Conservation (phyloP, 2,113 vertebrate genomes). For the Pimephales promelas region DNA sequence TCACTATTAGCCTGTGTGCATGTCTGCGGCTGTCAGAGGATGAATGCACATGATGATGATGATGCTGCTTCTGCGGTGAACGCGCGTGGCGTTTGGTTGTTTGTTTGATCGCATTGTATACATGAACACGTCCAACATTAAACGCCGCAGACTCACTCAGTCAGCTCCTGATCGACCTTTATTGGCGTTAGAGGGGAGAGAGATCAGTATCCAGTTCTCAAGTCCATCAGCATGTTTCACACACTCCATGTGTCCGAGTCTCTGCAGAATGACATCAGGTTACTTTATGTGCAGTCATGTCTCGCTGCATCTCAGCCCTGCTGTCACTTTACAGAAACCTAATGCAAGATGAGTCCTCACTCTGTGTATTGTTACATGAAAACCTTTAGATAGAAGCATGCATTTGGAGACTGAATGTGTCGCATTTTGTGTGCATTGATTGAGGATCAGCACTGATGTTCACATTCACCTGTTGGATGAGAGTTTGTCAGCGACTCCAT, state of each 20-base stretch:
- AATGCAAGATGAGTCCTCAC: not conserved
- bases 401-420: not conserved
- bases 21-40: not conserved
- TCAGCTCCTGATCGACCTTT: not conserved
- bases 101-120: not conserved
- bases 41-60: not conserved
- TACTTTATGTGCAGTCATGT: slow-evolving; percentile 12
- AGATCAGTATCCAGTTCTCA: not conserved
- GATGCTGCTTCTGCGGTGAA: not conserved
- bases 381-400: not conserved
- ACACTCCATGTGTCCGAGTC: not conserved
- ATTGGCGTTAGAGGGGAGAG: not conserved
- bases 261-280: slow-evolving; percentile 21
- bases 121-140: not conserved
- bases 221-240: slow-evolving; percentile 20
- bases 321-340: not conserved
- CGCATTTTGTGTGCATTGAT: slow-evolving; percentile 20
- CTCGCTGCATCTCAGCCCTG: not conserved
- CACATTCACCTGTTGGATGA: slow-evolving; percentile 43
- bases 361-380: not conserved
- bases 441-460: not conserved
- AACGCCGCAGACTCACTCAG: not conserved
- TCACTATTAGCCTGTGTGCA: slow-evolving; percentile 21
- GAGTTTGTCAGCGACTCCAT: not conserved
- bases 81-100: not conserved